Base-by-base conservation (phyloP, 2,888 invertebrate species). In the Acanthococcus lagerstroemiae region DNA sequence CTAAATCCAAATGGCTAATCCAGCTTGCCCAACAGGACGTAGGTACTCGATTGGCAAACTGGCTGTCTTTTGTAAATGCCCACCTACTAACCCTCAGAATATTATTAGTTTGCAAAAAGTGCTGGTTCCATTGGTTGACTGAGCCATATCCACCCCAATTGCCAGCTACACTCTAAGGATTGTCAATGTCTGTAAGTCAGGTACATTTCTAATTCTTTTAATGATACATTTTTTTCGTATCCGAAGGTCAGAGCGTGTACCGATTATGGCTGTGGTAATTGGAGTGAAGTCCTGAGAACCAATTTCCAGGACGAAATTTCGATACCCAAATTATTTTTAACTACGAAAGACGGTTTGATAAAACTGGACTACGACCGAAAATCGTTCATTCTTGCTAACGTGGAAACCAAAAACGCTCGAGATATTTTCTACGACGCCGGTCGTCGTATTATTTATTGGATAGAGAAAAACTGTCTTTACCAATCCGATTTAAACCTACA, bases 161-260 rank as follows among this genome's bases (percentile, higher is more conserved):
- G 46, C 37, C 37, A 37, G 37, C 37, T 45, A 37, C 37, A 37
- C 37, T 37, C 15, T 37, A 37, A 37, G 37, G 7, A 37, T 15
- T 37, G 7, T 37, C 15, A 37, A 15, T 37, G 7, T 37, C 37
- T n/a, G n/a, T n/a, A n/a, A n/a, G n/a, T n/a, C 15, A 37, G 37
- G 37, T 37, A 15, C 37, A 37, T 9, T 37, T 37, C 7, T 9
- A 9, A 7, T 37, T 37, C 37, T 9, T 15, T 37, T 37, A 7
- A 37, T 7, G 7, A 37, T 37, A 46, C 45, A 7, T 15, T 22
- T 50, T 24, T 22, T 56, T 44, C 26, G 17, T 30, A 45, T 30
- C 52, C n/a, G 12, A 58, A 89, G 85, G 88, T 93, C 1, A 84
- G 86, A 74, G 92, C 92, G 0, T 86, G 83, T 72, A 92, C 90